Base-by-base conservation (phyloP, 1,140 invertebrate species). In the Meloidogyne hapla region DNA sequence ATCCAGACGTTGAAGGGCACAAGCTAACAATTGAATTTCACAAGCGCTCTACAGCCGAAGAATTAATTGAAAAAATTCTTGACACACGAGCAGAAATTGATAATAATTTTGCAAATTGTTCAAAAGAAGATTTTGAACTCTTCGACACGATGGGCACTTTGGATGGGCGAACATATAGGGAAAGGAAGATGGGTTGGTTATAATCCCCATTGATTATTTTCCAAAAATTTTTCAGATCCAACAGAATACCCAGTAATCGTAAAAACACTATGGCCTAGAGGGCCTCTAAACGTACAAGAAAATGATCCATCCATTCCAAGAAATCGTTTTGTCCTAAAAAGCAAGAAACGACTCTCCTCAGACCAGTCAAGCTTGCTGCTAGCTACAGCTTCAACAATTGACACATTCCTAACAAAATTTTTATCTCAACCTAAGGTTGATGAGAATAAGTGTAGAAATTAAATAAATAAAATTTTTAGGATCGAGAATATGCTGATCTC, bases 211-310 rank as follows among this genome's bases (percentile, higher is more conserved):
- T n/a, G n/a, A n/a, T n/a, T n/a, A 8, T 23, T 18, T 12, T 23
- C n/a, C 8, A 48, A 12, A 71, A 33, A 61, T 15, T n/a, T 33
- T 67, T 10, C 1, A 73, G 71, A 73, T 5, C 64, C 71, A 63
- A 73, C 71, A 28, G 94, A 97, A 87, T 94, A 92, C 83, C 95
- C 95, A 1, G 94, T 95, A 10, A 92, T 93, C 26, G 91, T 96
- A 38, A 95, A 96, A 92, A 90, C 94, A 81, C 89, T 97, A 10
- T 97, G 94, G 95, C 94, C 94, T 21, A 93, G 94, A 87, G 38
- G 77, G 62, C 67, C 75, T 33, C 25, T 69, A 18, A 75, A 74
- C 23, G 74, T 64, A 28, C 62, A 70, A 65, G 78, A 81, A 26
- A 81, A 83, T 56, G 76, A 87, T 63, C 77, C 78, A 65, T 84